Conservation (phyloP, 1,140 invertebrate genomes). For the Ceratina australensis region DNA sequence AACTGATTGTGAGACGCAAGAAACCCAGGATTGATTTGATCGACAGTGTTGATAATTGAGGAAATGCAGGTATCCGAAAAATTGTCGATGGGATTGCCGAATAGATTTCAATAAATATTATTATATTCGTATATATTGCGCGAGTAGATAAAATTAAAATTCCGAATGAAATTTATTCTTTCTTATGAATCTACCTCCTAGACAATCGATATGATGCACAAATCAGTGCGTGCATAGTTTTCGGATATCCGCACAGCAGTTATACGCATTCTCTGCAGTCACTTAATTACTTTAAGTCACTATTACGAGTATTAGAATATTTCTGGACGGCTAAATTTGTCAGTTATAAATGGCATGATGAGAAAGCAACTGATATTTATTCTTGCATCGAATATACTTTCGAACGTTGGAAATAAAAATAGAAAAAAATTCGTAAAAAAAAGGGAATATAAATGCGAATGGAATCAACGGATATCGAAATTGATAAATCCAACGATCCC, state of each 20-base stretch:
- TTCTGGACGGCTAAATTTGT: conserved; percentile 62
- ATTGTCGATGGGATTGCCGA: background rate
- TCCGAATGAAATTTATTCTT: background rate
- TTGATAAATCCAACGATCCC: conserved; percentile 34
- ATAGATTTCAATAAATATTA: background rate
- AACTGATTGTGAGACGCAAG: conserved; percentile 40
- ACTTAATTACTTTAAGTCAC: conserved; percentile 56
- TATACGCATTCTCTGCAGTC: conserved; percentile 62
- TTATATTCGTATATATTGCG: background rate
- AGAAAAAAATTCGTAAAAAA: background rate
- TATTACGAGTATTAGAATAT: conserved; percentile 57
- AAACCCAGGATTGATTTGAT: conserved; percentile 51
- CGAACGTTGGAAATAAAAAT: background rate
- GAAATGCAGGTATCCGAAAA: conserved; percentile 61
- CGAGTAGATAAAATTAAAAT: background rate
- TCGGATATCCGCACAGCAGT: conserved; percentile 58
- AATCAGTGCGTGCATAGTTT: conserved; percentile 30
- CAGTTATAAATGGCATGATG: conserved; percentile 50
- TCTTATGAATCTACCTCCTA: conserved; percentile 6
- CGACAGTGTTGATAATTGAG: conserved; percentile 47
- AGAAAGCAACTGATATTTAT: conserved; percentile 34
- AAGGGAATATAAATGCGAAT: conserved; percentile 8
- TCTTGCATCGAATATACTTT: conserved; percentile 40
- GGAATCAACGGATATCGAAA: conserved; percentile 12
- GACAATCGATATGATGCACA: conserved; percentile 45